phyloP scores from a whole-genome alignment of 2,888 invertebrate species.

The Conomelus anceps region DNA sequence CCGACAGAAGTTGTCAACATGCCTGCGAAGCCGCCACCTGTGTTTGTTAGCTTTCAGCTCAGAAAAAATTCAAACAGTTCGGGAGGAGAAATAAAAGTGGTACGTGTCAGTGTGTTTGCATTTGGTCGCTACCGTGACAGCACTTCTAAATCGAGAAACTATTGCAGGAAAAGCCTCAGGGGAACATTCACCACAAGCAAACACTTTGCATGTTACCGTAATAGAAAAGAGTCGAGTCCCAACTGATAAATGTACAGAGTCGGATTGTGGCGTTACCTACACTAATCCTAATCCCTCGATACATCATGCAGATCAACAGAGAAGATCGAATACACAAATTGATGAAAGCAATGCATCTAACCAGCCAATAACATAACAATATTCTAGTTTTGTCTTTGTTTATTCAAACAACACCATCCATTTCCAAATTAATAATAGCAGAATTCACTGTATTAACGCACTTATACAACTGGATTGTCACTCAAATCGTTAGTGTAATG shows the following conservation, averaged over 20 bases:
- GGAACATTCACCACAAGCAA: background rate
- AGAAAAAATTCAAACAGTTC: background rate
- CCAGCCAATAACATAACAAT: background rate
- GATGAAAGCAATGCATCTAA: background rate
- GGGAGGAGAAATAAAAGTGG: background rate
- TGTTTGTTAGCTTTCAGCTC: background rate
- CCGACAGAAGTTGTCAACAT: background rate
- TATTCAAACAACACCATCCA: background rate
- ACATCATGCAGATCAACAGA: background rate
- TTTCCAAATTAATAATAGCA: background rate
- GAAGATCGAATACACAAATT: background rate
- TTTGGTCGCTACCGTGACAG: background rate
- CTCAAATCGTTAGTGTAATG: background rate
- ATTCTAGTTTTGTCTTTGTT: background rate
- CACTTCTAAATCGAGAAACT: background rate
- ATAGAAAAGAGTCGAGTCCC: background rate
- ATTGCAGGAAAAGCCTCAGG: background rate
- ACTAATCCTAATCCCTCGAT: background rate
- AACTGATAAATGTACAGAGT: background rate
- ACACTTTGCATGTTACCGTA: background rate
- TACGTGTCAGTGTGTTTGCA: background rate
- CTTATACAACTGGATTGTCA: background rate
- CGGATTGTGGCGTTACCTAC: background rate
- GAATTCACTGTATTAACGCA: background rate
- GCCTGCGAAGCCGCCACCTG: background rate